Percentiles rank a stretch among this genome's conserved stretches.
Evolutionary conservation across 1,140 invertebrate species (phyloP).

Genomic region (Pomacea maculata): DNA sequence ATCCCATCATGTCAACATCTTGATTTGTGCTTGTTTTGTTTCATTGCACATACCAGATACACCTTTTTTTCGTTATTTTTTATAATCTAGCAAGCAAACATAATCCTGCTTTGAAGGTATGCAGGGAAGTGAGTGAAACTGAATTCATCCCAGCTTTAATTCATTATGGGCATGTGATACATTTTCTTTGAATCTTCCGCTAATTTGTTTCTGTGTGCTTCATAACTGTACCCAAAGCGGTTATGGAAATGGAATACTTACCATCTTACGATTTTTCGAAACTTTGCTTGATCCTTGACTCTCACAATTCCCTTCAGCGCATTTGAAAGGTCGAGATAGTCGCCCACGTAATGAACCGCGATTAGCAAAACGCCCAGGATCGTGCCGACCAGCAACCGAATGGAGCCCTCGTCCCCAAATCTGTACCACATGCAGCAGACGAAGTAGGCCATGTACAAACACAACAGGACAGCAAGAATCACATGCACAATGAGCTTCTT

Average conservation of each 20-base stretch:
- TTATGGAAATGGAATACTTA: neutral
- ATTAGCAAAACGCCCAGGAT: constrained; percentile 15
- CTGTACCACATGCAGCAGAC: constrained; percentile 33
- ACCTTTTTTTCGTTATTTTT: too few species aligned
- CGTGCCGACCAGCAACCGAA: constrained; percentile 45
- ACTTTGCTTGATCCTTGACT: neutral
- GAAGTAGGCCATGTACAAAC: constrained; percentile 35
- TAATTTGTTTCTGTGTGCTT: too few species aligned
- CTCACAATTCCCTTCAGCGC: neutral
- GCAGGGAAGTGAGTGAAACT: too few species aligned
- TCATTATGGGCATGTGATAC: too few species aligned
- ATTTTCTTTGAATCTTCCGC: too few species aligned
- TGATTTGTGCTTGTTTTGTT: too few species aligned
- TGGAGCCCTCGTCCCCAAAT: constrained; percentile 53
- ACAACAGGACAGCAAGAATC: constrained; percentile 16
- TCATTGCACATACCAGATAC: too few species aligned
- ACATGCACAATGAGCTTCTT: constrained; percentile 18
- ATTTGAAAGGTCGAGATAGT: neutral
- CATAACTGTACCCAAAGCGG: too few species aligned
- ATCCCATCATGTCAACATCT: too few species aligned
- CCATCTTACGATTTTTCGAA: neutral
- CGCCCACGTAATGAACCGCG: neutral
- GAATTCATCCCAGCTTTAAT: too few species aligned
- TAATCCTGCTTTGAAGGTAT: too few species aligned
- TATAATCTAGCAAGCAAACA: too few species aligned